Base-by-base conservation (phyloP, 2,888 invertebrate genomes). In the Tetanocera ferruginea region DNA sequence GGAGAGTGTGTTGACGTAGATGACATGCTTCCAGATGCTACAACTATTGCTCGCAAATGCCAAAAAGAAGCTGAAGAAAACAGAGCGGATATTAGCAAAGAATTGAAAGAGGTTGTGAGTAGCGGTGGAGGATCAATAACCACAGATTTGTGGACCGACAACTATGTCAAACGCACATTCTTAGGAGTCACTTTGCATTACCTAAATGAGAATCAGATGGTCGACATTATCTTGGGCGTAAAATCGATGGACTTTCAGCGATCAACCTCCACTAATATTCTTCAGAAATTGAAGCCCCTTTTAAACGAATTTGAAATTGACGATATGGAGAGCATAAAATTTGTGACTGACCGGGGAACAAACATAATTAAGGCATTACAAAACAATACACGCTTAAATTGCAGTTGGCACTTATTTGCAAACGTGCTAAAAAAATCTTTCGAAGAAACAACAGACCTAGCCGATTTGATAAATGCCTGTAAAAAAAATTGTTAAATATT, bases 151-250 rank as follows among this genome's bases (percentile, higher is more conserved):
- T 82, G n/a, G n/a, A n/a, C n/a, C n/a, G n/a, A n/a, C n/a, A n/a
- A n/a, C n/a, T n/a, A n/a, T n/a, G n/a, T n/a, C 9, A 81, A 80
- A 11, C 76, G 79, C 71, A 72, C 78, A 64, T 81, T 80, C 76
- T 79, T 81, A 62, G 76, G 79, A 31, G 81, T 79, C 31, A 81
- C 82, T 34, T 60, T 82, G 11, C 82, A 83, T 57, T 81, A 79
- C 62, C 60, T 74, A 66, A 82, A 80, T 78, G 60, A 81, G 43
- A 78, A 67, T 64, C 75, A 79, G 64, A 23, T 81, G 14, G 51
- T 76, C 57, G 78, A 81, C 67, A 73, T 81, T 31, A 25, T 77
- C 34, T 77, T 81, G 66, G 78, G 80, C 52, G n/a, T 81, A 66
- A 81, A 80, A 75, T 82, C 81, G 1, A 80, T 80, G 80, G 80